phyloP scores from a whole-genome alignment of 1,140 invertebrate species.

The Anagrus nilaparvatae region DNA sequence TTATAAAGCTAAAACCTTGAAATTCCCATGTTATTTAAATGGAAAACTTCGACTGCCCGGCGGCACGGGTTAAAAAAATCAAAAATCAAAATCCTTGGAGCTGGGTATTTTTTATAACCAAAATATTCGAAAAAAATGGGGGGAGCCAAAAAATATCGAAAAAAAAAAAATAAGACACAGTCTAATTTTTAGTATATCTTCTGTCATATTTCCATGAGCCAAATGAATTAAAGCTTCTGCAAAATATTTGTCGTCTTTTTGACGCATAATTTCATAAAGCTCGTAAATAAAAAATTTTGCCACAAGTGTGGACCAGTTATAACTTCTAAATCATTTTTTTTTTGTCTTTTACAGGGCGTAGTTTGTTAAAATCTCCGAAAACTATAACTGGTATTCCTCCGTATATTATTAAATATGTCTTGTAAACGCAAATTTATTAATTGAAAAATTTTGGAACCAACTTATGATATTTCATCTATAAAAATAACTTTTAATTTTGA shows the following conservation, averaged over 20 bases:
- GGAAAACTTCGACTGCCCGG: too few species aligned
- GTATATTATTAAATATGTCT: slow-evolving; percentile 25
- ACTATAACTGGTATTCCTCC: slow-evolving; percentile 14
- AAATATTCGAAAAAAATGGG: too few species aligned
- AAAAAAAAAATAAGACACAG: too few species aligned
- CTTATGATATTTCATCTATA: slow-evolving; percentile 33
- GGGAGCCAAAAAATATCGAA: too few species aligned
- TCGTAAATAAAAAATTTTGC: slow-evolving; percentile 12
- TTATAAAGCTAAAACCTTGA: too few species aligned
- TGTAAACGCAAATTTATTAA: slow-evolving; percentile 22
- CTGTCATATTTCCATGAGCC: neutral
- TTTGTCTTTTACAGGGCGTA: slow-evolving; percentile 13
- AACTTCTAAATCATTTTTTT: neutral
- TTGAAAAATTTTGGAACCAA: slow-evolving; percentile 18
- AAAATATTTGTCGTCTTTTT: slow-evolving; percentile 16
- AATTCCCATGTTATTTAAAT: too few species aligned
- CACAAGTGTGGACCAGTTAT: slow-evolving; percentile 4
- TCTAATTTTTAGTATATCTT: too few species aligned
- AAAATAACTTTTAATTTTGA: slow-evolving; percentile 24
- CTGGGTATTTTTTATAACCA: too few species aligned
- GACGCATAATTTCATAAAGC: slow-evolving; percentile 17
- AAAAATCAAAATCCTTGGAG: too few species aligned
- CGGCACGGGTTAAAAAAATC: too few species aligned
- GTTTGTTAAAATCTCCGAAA: slow-evolving; percentile 14
- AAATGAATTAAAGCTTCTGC: slow-evolving; percentile 10